Evolutionary conservation across 2,888 invertebrate genomes (phyloP).

Genomic region (Drosophila kanekoi): DNA sequence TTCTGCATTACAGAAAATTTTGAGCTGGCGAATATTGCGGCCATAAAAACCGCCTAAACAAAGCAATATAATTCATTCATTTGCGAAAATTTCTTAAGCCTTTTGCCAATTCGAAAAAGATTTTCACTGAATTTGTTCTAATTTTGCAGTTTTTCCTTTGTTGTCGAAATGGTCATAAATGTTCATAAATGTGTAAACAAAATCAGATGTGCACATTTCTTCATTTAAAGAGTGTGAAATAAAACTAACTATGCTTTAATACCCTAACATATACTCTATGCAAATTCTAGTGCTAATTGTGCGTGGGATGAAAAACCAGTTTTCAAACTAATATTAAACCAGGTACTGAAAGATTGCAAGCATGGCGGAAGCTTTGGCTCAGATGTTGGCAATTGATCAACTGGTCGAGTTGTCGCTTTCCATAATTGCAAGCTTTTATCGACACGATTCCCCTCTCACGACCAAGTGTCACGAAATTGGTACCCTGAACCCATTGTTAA

Average conservation of each 20-base stretch:
- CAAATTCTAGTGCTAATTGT: slow-evolving; percentile 42
- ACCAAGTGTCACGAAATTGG: slow-evolving; percentile 4
- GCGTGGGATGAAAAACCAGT: slow-evolving; percentile 51
- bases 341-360: not conserved
- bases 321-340: slow-evolving; percentile 3
- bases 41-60: slow-evolving; percentile 2
- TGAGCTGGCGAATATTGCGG: not conserved
- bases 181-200: not conserved
- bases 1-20: not conserved
- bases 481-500: not conserved
- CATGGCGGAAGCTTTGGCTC: slow-evolving; percentile 22
- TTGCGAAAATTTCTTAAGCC: not conserved
- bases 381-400: slow-evolving; percentile 34
- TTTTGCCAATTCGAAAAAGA: not conserved
- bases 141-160: slow-evolving; percentile 1
- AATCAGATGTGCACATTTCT: slow-evolving; percentile 2
- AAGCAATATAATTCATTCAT: not conserved
- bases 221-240: slow-evolving; percentile 4
- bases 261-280: slow-evolving; percentile 9
- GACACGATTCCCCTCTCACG: slow-evolving; percentile 12
- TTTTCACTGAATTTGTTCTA: not conserved
- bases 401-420: slow-evolving; percentile 7
- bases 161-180: slow-evolving; percentile 10
- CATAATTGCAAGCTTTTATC: slow-evolving; percentile 27
- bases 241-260: slow-evolving; percentile 12